Evolutionary conservation across 2,888 invertebrate species (phyloP), one percentile per base, ranked within the genome.

Genomic region (Galeruca laticollis): DNA sequence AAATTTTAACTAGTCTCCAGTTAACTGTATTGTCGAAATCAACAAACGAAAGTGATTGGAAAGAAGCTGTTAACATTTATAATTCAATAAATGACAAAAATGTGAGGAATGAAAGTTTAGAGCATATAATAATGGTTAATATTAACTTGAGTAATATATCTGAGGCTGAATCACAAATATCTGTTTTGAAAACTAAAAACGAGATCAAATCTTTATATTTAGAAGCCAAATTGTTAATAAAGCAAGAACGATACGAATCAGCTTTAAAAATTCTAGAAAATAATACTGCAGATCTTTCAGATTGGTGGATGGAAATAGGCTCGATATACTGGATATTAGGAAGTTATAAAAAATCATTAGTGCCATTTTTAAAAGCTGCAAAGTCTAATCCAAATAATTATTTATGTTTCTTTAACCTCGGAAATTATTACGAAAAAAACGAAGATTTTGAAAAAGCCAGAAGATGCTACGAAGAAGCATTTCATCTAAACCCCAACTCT

Each of bases 391-490:
- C 93, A n/a, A 90, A 92, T 79, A 90, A 92, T 85, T 90, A 91
- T 77, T 87, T 90, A 61, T 92, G 92, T 75, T 95, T 95, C 83
- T 85, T 92, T 37, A 90, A 91, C 82, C 87, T 97, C 72, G 97
- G 96, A 1, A 88, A 90, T 78, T 92, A 91, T 82, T 96, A 96
- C 84, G 86, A 88, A 70, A 83, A 88, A 60, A 85, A 87, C 47
- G 88, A 89, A 62, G 93, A 96, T 81, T 82, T 89, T n/a, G 87
- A 89, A 60, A 92, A 94, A 78, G 92, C 96, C 0, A 89, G 90
- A 75, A 92, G 93, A 81, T 97, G 96, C 84, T 96, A 92, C 83
- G 93, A 95, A 85, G 95, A 94, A 84, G 92, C 95, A 51, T 89
- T 93, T 74, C 90, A 90, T 80, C 87, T 97, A 2, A 92, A 94